These are phyloP conservation scores for Pholis gunnellus DNA, from an alignment of 2,113 vertebrate species.

Conservation along the genomic window DNA sequence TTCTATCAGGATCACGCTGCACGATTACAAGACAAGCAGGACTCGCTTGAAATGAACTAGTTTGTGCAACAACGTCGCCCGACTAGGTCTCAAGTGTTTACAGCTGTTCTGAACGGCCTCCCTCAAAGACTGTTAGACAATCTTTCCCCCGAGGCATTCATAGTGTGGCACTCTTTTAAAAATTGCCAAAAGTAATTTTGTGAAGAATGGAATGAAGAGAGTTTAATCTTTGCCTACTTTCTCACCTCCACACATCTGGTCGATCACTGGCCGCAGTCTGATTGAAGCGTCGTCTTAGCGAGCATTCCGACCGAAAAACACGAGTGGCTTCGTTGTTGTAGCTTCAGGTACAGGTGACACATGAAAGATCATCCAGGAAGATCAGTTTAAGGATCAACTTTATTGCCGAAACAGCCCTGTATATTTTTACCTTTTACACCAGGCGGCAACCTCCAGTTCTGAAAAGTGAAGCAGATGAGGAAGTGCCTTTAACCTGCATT, in stretches of 20 bases:
- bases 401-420: too few relatives aligned
- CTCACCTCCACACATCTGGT: background rate
- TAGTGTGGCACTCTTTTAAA: background rate
- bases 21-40: conserved; percentile 10
- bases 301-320: background rate
- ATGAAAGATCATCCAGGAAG: background rate
- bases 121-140: background rate
- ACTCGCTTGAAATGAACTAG: background rate
- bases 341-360: background rate
- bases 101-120: background rate
- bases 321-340: background rate
- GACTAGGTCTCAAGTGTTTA: conserved; percentile 2
- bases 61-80: background rate
- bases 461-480: too few relatives aligned
- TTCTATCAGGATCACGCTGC: background rate
- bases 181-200: background rate
- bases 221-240: background rate
- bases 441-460: too few relatives aligned
- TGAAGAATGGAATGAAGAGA: background rate
- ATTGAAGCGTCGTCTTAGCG: background rate
- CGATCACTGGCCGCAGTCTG: too few relatives aligned
- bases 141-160: background rate
- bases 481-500: too few relatives aligned
- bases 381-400: background rate
- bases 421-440: too few relatives aligned